Percentiles rank a stretch among this genome's conserved stretches.
These are phyloP conservation scores for Phymorhynchus buccinoides DNA, from an alignment of 1,140 invertebrate species.

Conservation along the genomic window DNA sequence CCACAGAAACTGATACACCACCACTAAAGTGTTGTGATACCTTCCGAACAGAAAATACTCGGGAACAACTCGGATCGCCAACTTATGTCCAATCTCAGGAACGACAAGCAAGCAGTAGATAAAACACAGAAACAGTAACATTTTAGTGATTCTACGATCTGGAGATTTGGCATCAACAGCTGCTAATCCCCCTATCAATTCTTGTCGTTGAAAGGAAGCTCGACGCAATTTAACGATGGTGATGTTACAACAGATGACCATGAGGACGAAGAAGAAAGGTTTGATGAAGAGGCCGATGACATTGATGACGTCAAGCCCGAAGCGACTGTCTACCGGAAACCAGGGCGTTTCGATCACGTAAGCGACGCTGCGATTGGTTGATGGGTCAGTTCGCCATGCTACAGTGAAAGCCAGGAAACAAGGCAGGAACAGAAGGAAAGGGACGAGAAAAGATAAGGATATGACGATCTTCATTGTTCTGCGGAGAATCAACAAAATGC, in stretches of 20 bases:
- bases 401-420: neutral
- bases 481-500: neutral
- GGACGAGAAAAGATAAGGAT: neutral
- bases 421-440: neutral
- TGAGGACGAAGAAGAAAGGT: neutral
- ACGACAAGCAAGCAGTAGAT: neutral
- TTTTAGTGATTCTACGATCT: neutral
- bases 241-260: neutral
- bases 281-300: neutral
- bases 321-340: neutral
- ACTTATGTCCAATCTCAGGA: neutral
- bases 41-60: neutral
- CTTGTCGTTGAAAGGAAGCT: neutral
- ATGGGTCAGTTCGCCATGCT: neutral
- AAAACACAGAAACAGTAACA: neutral
- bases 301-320: neutral
- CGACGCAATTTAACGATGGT: neutral
- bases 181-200: neutral
- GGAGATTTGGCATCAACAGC: neutral
- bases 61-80: neutral
- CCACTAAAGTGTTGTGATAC: neutral
- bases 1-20: neutral
- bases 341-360: neutral
- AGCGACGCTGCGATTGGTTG: neutral
- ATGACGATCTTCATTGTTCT: neutral